Base-by-base conservation (phyloP, 2,797 vertebrate genomes). In the Paratrypauchen microcephalus region DNA sequence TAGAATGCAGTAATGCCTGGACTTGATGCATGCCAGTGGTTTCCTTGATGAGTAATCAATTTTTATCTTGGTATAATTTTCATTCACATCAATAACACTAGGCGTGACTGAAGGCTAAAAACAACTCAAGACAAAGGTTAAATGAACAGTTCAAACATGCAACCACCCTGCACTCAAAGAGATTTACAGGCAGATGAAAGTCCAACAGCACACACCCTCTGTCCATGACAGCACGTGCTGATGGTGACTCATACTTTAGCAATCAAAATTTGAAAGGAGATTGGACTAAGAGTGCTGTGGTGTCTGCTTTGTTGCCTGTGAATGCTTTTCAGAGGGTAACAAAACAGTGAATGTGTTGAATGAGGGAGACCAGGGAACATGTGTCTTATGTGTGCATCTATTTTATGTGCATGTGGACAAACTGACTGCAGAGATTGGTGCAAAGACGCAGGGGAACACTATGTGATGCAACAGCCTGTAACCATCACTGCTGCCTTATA, bases 401-500 rank as follows among this genome's bases (percentile, higher is more conserved):
- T 78, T 78, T 78, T 82, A 80, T 87, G 81, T 85, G 68, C 61
- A 75, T 55, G 21, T 6, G 82, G 82, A 71, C 79, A 87, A 84
- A 79, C 82, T 78, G 77, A 86, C 83, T 86, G 86, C 81, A 85
- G 82, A 77, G 30, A 71, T 77, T 65, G 82, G 85, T 86, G 87
- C 87, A 85, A 84, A 85, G 86, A 71, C 82, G 81, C 67, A 8
- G 9, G 23, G 68, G 48, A 71, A 69, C 57, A 65, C 50, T 78
- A 62, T 63, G 63, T 90, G 87, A 91, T 87, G 89, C 87, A 89
- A 91, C 76, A 60, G 71, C 26, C 6, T 69, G 86, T 69, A 86
- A 89, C 83, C 30, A 82, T 70, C 69, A 62, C 24, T 59, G 66
- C 57, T n/a, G 28, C 65, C 56, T 79, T 58, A 8, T 19, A 65